These are phyloP conservation scores for Pterocles gutturalis DNA, from an alignment of 2,113 vertebrate species.

Conservation along the genomic window DNA sequence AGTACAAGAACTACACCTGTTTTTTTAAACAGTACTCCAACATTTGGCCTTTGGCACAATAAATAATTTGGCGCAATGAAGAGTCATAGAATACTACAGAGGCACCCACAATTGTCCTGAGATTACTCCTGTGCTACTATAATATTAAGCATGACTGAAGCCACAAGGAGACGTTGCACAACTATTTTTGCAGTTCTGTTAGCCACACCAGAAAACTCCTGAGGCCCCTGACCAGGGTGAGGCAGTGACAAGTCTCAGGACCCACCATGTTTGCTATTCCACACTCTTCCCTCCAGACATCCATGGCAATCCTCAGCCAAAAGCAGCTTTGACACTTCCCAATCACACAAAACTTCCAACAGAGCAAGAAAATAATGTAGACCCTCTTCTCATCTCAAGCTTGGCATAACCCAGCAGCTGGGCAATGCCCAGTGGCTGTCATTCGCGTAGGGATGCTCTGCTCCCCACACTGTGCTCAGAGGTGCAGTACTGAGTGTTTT, in stretches of 20 bases:
- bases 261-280: background rate
- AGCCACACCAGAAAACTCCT: background rate
- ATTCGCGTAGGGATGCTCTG: background rate
- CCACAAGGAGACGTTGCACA: background rate
- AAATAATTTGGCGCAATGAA: background rate
- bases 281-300: background rate
- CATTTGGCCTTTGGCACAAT: background rate
- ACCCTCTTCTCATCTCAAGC: background rate
- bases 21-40: background rate
- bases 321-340: background rate
- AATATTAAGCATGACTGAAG: background rate
- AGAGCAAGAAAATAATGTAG: background rate
- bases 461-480: background rate
- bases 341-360: background rate
- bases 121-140: background rate
- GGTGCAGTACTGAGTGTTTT: background rate
- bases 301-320: background rate
- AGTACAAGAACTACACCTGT: background rate
- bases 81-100: background rate
- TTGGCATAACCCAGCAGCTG: background rate
- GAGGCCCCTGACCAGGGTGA: background rate
- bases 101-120: background rate
- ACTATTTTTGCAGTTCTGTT: background rate
- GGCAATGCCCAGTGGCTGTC: background rate
- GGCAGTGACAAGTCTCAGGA: background rate